Percentiles rank a stretch among this genome's conserved stretches.
Conservation (phyloP, 2,113 vertebrate species). For the Percopsis transmontana region DNA sequence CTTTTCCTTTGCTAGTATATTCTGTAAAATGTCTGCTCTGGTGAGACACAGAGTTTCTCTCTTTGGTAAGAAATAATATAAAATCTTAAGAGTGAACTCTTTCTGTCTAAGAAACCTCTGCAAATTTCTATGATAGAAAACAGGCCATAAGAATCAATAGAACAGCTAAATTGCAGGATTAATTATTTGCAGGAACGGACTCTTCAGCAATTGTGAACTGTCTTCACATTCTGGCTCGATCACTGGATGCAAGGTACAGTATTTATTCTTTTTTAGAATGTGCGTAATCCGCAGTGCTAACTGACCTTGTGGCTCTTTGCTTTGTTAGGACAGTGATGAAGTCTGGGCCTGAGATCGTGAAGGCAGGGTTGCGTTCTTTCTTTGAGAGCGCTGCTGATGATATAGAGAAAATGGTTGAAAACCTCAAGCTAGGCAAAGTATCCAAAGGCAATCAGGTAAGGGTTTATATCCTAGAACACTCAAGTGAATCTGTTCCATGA, state of each 20-base stretch:
- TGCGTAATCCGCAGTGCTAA: not conserved
- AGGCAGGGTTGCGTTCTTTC: slow-evolving; percentile 90
- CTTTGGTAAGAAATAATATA: slow-evolving; percentile 84
- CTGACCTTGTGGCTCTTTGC: not conserved
- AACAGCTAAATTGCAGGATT: slow-evolving; percentile 3
- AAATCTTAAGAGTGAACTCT: not conserved
- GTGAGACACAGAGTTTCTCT: slow-evolving; percentile 94
- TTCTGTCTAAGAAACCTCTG: slow-evolving; percentile 24
- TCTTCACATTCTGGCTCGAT: slow-evolving; percentile 91
- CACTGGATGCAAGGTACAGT: slow-evolving; percentile 87
- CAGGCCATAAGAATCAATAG: not conserved
- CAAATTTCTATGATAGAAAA: slow-evolving; percentile 1
- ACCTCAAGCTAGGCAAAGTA: slow-evolving; percentile 91
- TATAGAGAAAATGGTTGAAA: slow-evolving; percentile 95
- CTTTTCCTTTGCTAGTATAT: slow-evolving; percentile 79
- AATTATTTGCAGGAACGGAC: slow-evolving; percentile 82
- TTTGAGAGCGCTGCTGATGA: slow-evolving; percentile 93
- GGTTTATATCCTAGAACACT: not conserved
- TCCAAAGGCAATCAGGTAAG: slow-evolving; percentile 85
- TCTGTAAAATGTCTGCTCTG: slow-evolving; percentile 94
- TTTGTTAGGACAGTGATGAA: slow-evolving; percentile 91
- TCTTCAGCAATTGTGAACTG: slow-evolving; percentile 90
- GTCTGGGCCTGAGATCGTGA: slow-evolving; percentile 95
- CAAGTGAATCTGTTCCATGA: not conserved
- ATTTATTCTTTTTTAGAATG: not conserved